Conservation (phyloP, 2,797 vertebrate genomes). For the Microctenopoma stevenorrisi region DNA sequence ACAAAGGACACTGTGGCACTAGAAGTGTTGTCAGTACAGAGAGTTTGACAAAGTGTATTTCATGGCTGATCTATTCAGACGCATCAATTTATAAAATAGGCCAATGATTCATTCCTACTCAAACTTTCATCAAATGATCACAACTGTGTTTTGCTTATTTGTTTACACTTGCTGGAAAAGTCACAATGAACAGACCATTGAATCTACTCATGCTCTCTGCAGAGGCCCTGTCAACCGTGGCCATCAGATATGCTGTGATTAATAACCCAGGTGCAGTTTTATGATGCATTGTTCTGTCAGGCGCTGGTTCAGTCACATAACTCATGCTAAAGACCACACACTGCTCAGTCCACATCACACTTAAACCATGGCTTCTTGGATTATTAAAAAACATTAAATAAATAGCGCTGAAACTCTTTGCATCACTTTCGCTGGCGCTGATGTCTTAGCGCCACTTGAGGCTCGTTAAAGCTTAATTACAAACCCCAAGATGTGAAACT, state of each 20-base stretch:
- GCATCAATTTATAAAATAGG: constrained; percentile 15
- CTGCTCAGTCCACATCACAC: neutral
- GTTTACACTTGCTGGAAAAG: constrained; percentile 4
- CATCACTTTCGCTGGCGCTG: neutral
- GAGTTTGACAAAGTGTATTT: neutral
- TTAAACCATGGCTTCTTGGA: neutral
- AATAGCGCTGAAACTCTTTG: neutral
- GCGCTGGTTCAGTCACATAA: neutral
- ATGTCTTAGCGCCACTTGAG: neutral
- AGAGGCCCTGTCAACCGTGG: neutral
- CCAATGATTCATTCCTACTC: constrained; percentile 13
- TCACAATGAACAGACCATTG: constrained; percentile 6
- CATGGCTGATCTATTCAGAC: constrained; percentile 19
- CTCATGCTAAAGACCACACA: neutral
- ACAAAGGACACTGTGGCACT: constrained; percentile 21
- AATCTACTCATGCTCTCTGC: neutral
- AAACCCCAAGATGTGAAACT: constrained; percentile 14
- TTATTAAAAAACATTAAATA: constrained; percentile 13
- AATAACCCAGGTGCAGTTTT: too few relatives aligned
- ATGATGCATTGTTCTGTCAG: too few relatives aligned
- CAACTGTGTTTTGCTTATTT: constrained; percentile 1
- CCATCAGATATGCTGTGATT: constrained; percentile 3
- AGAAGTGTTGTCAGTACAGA: constrained; percentile 2
- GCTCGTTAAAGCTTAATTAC: constrained; percentile 10
- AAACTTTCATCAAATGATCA: constrained; percentile 3